phyloP scores from a whole-genome alignment of 2,888 invertebrate genomes.

The Protonemura montana region DNA sequence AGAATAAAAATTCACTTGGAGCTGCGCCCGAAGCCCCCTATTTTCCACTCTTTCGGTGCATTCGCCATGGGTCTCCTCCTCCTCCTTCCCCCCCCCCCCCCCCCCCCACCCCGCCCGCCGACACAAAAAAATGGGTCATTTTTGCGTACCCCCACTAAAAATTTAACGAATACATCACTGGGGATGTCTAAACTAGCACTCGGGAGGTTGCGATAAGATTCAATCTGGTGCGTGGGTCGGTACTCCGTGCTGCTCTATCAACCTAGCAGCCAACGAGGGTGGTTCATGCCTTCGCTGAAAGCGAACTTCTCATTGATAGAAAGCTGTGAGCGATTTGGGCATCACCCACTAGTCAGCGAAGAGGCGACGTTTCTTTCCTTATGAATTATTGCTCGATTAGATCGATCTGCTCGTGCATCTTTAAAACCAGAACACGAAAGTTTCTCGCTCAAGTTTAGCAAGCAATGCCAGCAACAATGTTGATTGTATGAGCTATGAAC shows the following conservation, averaged over 20 bases:
- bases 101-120: too few relatives aligned
- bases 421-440: not conserved
- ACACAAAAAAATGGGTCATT: too few relatives aligned
- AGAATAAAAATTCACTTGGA: too few relatives aligned
- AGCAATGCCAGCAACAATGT: constrained; percentile 1
- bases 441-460: not conserved
- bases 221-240: not conserved
- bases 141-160: too few relatives aligned
- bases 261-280: not conserved
- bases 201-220: not conserved
- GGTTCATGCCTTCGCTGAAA: not conserved
- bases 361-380: not conserved
- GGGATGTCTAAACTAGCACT: not conserved
- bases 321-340: not conserved
- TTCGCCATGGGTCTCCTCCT: too few relatives aligned
- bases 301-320: not conserved
- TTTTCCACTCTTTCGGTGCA: too few relatives aligned
- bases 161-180: too few relatives aligned
- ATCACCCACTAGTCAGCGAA: not conserved
- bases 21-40: too few relatives aligned
- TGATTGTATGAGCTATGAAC: not conserved
- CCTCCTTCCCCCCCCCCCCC: too few relatives aligned
- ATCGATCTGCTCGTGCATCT: not conserved
- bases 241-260: too few relatives aligned
- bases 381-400: not conserved